Conservation (phyloP, 2,888 invertebrate genomes). For the Apamea sordens region DNA sequence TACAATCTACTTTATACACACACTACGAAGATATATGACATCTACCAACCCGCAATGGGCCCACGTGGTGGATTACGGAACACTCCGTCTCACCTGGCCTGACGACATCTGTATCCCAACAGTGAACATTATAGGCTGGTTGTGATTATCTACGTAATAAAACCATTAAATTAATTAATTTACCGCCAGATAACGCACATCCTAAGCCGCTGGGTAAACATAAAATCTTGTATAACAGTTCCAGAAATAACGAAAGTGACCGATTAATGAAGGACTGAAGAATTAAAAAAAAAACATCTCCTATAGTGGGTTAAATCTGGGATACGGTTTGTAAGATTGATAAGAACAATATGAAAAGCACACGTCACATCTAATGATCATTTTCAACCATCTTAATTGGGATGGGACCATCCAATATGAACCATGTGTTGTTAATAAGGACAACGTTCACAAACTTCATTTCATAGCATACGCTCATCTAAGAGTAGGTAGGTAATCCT, state of each 20-base stretch:
- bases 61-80: too few species aligned
- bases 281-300: background rate
- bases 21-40: too few species aligned
- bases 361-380: background rate
- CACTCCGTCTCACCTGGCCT: too few species aligned
- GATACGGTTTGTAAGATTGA: background rate
- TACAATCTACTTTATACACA: background rate
- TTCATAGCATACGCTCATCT: background rate
- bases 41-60: too few species aligned
- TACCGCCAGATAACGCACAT: background rate
- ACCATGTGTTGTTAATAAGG: conserved; percentile 14
- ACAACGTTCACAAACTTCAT: conserved; percentile 6
- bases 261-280: background rate
- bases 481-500: conserved; percentile 4
- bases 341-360: background rate
- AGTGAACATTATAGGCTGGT: too few species aligned
- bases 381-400: background rate
- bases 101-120: too few species aligned
- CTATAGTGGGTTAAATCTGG: background rate
- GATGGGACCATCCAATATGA: background rate
- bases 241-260: background rate
- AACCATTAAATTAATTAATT: too few species aligned
- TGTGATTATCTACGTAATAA: too few species aligned
- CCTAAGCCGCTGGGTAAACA: background rate
- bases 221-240: background rate